Conservation (phyloP, 2,888 invertebrate genomes). For the Erebia epiphron region DNA sequence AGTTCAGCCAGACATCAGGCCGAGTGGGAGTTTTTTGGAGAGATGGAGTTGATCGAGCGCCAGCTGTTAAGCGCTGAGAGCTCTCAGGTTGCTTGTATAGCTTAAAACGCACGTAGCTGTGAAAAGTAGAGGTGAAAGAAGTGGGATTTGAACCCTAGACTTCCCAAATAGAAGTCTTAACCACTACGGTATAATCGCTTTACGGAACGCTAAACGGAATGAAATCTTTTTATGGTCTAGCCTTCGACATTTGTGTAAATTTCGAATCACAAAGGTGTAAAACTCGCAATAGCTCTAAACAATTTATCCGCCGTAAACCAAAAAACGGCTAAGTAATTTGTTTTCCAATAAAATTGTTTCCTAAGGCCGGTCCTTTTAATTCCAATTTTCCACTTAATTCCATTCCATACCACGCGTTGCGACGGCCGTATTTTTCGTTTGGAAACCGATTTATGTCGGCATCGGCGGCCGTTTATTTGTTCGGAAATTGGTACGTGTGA, state of each 20-base stretch:
- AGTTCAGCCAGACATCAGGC: too few species aligned
- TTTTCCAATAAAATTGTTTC: constrained; percentile 28
- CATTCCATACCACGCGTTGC: constrained; percentile 35
- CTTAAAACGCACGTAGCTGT: too few species aligned
- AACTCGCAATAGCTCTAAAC: not conserved
- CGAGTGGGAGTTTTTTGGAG: too few species aligned
- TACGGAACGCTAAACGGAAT: not conserved
- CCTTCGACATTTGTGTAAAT: too few species aligned
- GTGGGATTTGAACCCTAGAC: too few species aligned
- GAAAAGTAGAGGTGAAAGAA: too few species aligned
- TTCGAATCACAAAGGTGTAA: not conserved
- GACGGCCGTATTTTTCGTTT: constrained; percentile 48
- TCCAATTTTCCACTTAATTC: constrained; percentile 38
- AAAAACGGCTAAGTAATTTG: constrained; percentile 8
- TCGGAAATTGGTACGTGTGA: constrained; percentile 47
- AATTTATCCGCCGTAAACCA: constrained; percentile 7
- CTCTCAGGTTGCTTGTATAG: too few species aligned
- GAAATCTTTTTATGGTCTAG: not conserved
- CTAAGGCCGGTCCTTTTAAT: constrained; percentile 35
- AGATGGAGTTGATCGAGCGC: too few species aligned
- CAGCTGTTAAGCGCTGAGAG: too few species aligned
- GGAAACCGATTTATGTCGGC: constrained; percentile 51
- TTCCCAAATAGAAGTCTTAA: too few species aligned
- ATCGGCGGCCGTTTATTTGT: constrained; percentile 53
- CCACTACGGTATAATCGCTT: too few species aligned